phyloP scores from a whole-genome alignment of 2,113 vertebrate species.

The Lathamus discolor region DNA sequence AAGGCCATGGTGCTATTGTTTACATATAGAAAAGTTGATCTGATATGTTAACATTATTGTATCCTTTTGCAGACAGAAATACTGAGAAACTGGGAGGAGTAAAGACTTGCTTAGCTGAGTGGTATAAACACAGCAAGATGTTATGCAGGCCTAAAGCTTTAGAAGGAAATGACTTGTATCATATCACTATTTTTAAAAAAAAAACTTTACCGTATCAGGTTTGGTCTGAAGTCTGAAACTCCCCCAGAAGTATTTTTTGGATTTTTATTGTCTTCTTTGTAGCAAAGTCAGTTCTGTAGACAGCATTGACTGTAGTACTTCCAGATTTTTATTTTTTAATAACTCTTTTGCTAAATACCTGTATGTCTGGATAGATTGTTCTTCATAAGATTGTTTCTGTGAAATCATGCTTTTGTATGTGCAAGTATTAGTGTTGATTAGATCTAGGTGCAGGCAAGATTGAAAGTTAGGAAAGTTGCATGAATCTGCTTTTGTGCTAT shows the following conservation, averaged over 20 bases:
- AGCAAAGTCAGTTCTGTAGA: background rate
- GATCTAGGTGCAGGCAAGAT: fast-evolving
- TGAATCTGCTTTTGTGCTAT: background rate
- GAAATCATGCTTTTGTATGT: background rate
- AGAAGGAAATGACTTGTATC: background rate
- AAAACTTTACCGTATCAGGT: too few species aligned
- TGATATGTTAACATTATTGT: background rate
- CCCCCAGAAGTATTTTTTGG: background rate
- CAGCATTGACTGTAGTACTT: background rate
- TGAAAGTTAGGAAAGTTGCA: background rate
- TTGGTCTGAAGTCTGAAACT: background rate
- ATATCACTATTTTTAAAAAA: too few species aligned
- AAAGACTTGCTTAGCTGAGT: background rate
- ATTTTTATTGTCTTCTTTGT: background rate
- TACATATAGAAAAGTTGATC: background rate
- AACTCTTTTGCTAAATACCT: background rate
- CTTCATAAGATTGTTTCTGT: background rate
- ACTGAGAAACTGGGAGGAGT: background rate
- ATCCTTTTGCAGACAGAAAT: background rate
- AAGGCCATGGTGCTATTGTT: background rate
- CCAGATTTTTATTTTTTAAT: background rate
- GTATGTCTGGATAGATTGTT: background rate
- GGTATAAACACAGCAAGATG: background rate
- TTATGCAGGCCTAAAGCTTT: background rate
- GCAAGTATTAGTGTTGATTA: background rate